Evolutionary conservation across 2,888 invertebrate genomes (phyloP), one percentile per base, ranked within the genome.

Genomic region (Crioceris asparagi): DNA sequence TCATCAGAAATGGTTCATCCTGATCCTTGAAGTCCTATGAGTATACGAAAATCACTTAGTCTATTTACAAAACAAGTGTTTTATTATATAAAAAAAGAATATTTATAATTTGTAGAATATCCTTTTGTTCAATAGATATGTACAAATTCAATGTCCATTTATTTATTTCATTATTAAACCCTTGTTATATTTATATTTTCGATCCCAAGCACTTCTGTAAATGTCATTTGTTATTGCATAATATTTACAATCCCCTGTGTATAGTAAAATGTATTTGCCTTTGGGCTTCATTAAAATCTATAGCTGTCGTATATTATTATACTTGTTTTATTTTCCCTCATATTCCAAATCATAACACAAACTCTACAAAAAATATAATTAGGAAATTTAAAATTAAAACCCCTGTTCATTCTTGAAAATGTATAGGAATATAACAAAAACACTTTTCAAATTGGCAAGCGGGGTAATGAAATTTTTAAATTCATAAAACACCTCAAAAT

Each of bases 221-320:
- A 62, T 61, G 59, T 61, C 57, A 59, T 61, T 62, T 59, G 61
- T 63, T 63, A 62, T 61, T 62, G 60, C 60, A 62, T 14, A 14
- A 25, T 61, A 61, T 59, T 57, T 55, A 58, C 36, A 39, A 33
- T 54, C 48, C 48, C 58, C 55, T 58, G 58, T 64, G 62, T 65
- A 65, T 63, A 65, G 60, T 61, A 56, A 57, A 57, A 58, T 57
- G 62, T 64, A 62, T 63, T 58, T 56, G 62, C 62, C 62, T 57
- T 50, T 61, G 59, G 63, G 62, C 62, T 60, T 58, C 51, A 62
- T 62, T 59, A 62, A 62, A 65, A 56, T 48, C 35, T 62, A 61
- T 64, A 65, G 62, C 62, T 64, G 62, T 64, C 63, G 59, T 62
- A 57, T 35, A 27, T 32, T 14, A 6, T 12, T 27, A 7, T 27